Conservation (phyloP, 2,888 invertebrate species). For the Meteorus colon region DNA sequence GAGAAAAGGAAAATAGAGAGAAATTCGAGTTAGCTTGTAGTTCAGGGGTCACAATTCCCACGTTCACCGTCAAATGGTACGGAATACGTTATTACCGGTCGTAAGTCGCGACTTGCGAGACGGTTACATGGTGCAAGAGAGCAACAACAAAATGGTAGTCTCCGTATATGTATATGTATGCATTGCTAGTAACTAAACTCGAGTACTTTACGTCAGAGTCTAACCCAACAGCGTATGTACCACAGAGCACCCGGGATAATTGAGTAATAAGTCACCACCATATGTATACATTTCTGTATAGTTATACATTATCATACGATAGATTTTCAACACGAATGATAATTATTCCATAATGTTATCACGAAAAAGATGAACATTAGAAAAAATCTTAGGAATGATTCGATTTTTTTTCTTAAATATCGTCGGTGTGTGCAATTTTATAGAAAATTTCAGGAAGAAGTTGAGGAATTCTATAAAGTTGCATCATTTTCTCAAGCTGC, state of each 20-base stretch:
- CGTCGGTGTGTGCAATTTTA: too few species aligned
- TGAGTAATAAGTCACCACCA: slow-evolving; percentile 25
- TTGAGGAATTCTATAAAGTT: too few species aligned
- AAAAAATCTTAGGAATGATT: too few species aligned
- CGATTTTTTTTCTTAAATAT: too few species aligned
- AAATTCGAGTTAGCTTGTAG: slow-evolving; percentile 4
- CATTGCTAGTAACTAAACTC: not conserved
- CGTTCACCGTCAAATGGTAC: slow-evolving; percentile 23
- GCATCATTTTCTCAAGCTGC: too few species aligned
- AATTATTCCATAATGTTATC: too few species aligned
- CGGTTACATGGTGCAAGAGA: slow-evolving; percentile 4
- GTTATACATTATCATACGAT: not conserved
- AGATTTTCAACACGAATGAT: too few species aligned
- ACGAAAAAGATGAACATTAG: too few species aligned
- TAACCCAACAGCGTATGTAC: not conserved
- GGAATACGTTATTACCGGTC: slow-evolving; percentile 37
- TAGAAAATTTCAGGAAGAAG: too few species aligned
- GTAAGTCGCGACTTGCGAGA: slow-evolving; percentile 19
- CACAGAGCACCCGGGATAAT: slow-evolving; percentile 17
- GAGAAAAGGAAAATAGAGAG: not conserved
- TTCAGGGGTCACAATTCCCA: slow-evolving; percentile 9
- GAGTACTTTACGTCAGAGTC: not conserved
- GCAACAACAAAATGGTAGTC: not conserved
- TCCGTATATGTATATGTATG: not conserved
- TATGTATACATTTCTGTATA: not conserved